Evolutionary conservation across 2,797 vertebrate species (phyloP).

Genomic region (Carapus acus): DNA sequence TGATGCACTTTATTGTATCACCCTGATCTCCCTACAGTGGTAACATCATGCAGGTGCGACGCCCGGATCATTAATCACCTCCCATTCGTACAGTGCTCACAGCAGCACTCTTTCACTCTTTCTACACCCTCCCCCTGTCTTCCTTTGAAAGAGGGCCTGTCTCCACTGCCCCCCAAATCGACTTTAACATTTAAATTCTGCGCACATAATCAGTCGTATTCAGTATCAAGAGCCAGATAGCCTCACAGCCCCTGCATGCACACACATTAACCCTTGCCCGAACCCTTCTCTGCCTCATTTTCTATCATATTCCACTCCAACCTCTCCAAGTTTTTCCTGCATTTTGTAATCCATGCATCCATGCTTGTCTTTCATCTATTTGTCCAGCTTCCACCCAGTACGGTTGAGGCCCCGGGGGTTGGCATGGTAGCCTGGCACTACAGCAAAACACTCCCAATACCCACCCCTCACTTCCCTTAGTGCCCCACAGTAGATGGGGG

Average conservation of each 20-base stretch:
- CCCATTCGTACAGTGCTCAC: conserved; percentile 16
- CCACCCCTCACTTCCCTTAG: conserved; percentile 19
- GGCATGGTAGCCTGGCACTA: conserved; percentile 67
- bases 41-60: conserved; percentile 39
- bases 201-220: conserved; percentile 48
- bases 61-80: conserved; percentile 42
- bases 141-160: too few relatives aligned
- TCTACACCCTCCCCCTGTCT: neutral
- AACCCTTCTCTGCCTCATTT: conserved; percentile 16
- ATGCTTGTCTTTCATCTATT: conserved; percentile 42
- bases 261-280: conserved; percentile 12
- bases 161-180: conserved; percentile 10
- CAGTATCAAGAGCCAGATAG: conserved; percentile 38
- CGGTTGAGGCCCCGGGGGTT: conserved; percentile 47
- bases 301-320: conserved; percentile 21
- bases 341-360: conserved; percentile 24
- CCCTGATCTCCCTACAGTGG: conserved; percentile 5
- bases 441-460: conserved; percentile 43
- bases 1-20: conserved; percentile 9
- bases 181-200: conserved; percentile 57
- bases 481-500: conserved; percentile 30
- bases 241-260: neutral
- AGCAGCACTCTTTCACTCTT: conserved; percentile 41
- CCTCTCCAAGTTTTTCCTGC: conserved; percentile 39
- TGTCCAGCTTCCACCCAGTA: conserved; percentile 40